Base-by-base conservation (phyloP, 2,888 invertebrate species). In the Erebia aethiops region DNA sequence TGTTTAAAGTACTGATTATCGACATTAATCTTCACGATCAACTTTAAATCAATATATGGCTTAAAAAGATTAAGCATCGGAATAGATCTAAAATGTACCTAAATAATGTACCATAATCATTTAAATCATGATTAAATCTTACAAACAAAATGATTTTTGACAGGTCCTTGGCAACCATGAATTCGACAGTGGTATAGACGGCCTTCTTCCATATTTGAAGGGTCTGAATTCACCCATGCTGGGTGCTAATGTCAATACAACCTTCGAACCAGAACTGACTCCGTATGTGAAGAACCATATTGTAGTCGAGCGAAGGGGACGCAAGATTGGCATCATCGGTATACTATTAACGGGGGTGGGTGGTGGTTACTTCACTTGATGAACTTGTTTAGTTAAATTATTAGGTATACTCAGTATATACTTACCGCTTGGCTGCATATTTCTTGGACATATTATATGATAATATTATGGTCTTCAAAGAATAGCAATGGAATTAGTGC, bases 141-240 rank as follows among this genome's bases (percentile, higher is more conserved):
- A 46, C 13, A 46, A 46, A 46, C 11, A 51, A 51, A n/a, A 51
- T 14, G 5, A 13, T 5, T n/a, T 41, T 9, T 60, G 14, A 14
- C 82, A 98, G 97, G 96, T 96, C 0, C 84, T 98, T 10, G 98
- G 98, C 0, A 98, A 98, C 85, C 98, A 98, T 80, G 98, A 98
- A 84, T 98, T 98, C 80, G 98, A 98, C 82, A 94, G 96, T 78
- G 95, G 95, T 2, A 90, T 97, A 1, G 94, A 88, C 10, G 97
- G 97, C 0, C 86, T 97, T 0, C 94, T 96, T 0, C 96, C 96
- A 0, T 97, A 97, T 84, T 82, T 98, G 56, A 84, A 95, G 77
- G 87, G 86, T 0, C 81, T 96, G 10, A 89, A 95, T 1, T 94
- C 96, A 0, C 95, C 96, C 0, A 95, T 97, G 82, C 86, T 98